phyloP scores from a whole-genome alignment of 2,888 invertebrate species.

The Leptarthrus brevirostris region DNA sequence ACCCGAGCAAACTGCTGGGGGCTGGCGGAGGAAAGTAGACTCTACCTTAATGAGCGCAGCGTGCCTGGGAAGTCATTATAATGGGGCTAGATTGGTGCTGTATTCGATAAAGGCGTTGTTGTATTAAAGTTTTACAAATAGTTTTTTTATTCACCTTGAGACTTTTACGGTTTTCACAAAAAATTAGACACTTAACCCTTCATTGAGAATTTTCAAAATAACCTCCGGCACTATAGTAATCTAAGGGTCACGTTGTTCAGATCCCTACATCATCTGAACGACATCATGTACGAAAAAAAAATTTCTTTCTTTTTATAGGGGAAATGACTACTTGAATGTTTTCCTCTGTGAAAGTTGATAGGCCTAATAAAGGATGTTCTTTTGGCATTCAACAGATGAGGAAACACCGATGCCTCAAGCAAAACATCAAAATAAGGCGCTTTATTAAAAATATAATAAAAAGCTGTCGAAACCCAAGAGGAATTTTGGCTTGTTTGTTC shows the following conservation, averaged over 20 bases:
- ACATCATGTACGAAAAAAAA: neutral
- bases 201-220: no score
- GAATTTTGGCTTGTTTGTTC: neutral
- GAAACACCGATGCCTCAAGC: neutral
- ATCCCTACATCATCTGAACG: neutral
- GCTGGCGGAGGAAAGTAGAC: neutral
- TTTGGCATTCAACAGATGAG: constrained; percentile 27
- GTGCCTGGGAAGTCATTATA: neutral
- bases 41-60: neutral
- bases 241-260: neutral
- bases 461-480: neutral
- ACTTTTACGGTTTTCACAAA: no score
- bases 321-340: constrained; percentile 19
- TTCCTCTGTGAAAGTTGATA: constrained; percentile 18
- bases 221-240: neutral
- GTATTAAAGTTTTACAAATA: no score
- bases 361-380: constrained; percentile 12
- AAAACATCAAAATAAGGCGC: neutral
- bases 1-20: neutral
- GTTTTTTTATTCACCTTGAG: no score
- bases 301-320: neutral
- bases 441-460: neutral
- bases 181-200: no score
- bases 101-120: no score
- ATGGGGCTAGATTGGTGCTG: neutral